These are phyloP conservation scores for Ictalurus furcatus DNA, from an alignment of 2,113 vertebrate genomes.

Conservation along the genomic window DNA sequence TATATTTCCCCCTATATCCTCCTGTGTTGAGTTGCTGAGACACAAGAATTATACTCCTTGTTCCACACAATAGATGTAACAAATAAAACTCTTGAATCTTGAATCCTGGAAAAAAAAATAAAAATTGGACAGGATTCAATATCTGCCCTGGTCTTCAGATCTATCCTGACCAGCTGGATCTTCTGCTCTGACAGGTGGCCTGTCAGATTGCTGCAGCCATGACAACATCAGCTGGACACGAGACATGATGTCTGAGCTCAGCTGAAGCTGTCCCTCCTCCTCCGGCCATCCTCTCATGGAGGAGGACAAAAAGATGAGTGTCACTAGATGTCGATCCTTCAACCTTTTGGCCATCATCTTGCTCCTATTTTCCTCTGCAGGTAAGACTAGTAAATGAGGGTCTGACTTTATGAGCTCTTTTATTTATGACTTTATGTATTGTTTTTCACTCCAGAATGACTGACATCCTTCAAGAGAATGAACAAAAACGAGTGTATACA, in stretches of 20 bases:
- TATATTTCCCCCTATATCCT: not conserved
- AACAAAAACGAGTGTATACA: not conserved
- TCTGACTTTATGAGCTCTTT: not conserved
- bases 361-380: constrained; percentile 86
- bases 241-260: constrained; percentile 66
- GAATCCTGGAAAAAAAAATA: not conserved
- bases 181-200: constrained; percentile 64
- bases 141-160: not conserved
- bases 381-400: constrained; percentile 67
- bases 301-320: constrained; percentile 94
- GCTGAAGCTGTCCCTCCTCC: constrained; percentile 61
- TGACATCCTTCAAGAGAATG: not conserved
- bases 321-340: constrained; percentile 87
- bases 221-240: constrained; percentile 60
- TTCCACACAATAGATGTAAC: not conserved
- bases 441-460: not conserved
- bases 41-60: not conserved
- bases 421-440: too few relatives aligned
- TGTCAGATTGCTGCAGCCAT: constrained; percentile 64
- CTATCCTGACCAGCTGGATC: constrained; percentile 22
- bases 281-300: constrained; percentile 65
- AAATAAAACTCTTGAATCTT: not conserved
- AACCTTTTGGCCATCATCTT: constrained; percentile 85
- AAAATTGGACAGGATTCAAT: not conserved
- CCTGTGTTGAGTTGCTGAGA: not conserved